Evolutionary conservation across 2,797 vertebrate species (phyloP).

Genomic region (Ctenochaetus hawaiiensis): DNA sequence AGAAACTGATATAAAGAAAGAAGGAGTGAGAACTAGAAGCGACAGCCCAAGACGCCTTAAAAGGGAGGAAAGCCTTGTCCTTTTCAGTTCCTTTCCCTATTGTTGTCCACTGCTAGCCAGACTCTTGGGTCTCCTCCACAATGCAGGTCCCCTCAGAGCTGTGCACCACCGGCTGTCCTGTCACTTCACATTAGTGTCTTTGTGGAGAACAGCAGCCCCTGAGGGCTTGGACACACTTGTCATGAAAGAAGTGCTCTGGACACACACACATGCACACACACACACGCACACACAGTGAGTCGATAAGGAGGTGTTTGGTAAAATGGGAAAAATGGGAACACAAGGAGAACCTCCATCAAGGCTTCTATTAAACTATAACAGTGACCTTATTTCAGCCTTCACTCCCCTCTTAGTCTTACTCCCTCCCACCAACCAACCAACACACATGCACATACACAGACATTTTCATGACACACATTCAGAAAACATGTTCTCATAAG

Average conservation of each 20-base stretch:
- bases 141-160: slow-evolving; percentile 76
- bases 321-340: slow-evolving; percentile 60
- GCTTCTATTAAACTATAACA: slow-evolving; percentile 62
- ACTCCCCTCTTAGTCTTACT: slow-evolving; percentile 9
- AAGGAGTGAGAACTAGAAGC: slow-evolving; percentile 40
- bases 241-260: slow-evolving; percentile 67
- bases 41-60: slow-evolving; percentile 50
- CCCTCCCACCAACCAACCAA: slow-evolving; percentile 15
- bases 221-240: slow-evolving; percentile 72
- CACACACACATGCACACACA: slow-evolving; percentile 41
- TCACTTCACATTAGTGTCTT: slow-evolving; percentile 83
- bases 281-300: slow-evolving; percentile 35
- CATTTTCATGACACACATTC: slow-evolving; percentile 54
- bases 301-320: slow-evolving; percentile 63
- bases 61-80: slow-evolving; percentile 59
- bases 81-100: slow-evolving; percentile 73
- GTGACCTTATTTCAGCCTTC: slow-evolving; percentile 73
- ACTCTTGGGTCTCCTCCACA: slow-evolving; percentile 78
- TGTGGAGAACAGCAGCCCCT: slow-evolving; percentile 66
- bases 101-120: slow-evolving; percentile 75
- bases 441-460: slow-evolving; percentile 27
- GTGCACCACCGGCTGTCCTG: slow-evolving; percentile 76
- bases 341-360: slow-evolving; percentile 65
- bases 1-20: slow-evolving; percentile 26
- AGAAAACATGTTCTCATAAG: slow-evolving; percentile 59